Evolutionary conservation across 2,797 vertebrate genomes (phyloP), one percentile per base, ranked within the genome.

Genomic region (Loriculus beryllinus): DNA sequence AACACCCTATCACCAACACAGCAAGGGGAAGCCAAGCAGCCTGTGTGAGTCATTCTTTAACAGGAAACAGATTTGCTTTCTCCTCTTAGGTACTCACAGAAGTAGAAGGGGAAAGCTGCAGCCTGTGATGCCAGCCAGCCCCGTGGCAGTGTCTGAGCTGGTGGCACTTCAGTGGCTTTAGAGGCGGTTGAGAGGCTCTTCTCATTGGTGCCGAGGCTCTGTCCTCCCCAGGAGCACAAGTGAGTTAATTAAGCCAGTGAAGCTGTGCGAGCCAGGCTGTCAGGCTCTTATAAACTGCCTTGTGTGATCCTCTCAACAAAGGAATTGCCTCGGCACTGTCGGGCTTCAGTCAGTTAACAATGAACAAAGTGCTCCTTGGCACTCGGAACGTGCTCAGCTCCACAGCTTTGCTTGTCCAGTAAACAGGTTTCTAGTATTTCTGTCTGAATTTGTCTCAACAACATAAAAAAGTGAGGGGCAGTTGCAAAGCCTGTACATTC

Each of bases 201-300:
- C 90, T 77, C 49, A 51, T 86, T 10, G 4, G 31, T 8, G 14
- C 6, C 1, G 63, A 69, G 76, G 26, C 16, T 51, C 28, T 40
- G 28, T 35, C 59, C 86, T 80, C 19, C 70, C 54, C 5, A 12
- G 60, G 68, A 71, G 82, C 80, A 86, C 78, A 71, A 96, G 71
- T 71, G 86, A 79, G 91, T 71, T 97, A 97, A 97, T 97, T 94
- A 96, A 93, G 74, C 59, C 23, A 3, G 71, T 80, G 93, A 95
- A 90, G 65, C 92, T 82, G 15, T 43, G 76, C 76, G 28, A 86
- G 75, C 85, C 14, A 33, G 82, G 90, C 65, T 94, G 91, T 91
- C 93, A 94, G 93, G 63, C 74, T 92, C 79, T 84, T 83, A 76
- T 42, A 93, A 91, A 80, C 56, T 76, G 12, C 43, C 65, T 92